Evolutionary conservation across 2,797 vertebrate species (phyloP), one percentile per base, ranked within the genome.

Genomic region (Phrynocephalus guinanensis): DNA sequence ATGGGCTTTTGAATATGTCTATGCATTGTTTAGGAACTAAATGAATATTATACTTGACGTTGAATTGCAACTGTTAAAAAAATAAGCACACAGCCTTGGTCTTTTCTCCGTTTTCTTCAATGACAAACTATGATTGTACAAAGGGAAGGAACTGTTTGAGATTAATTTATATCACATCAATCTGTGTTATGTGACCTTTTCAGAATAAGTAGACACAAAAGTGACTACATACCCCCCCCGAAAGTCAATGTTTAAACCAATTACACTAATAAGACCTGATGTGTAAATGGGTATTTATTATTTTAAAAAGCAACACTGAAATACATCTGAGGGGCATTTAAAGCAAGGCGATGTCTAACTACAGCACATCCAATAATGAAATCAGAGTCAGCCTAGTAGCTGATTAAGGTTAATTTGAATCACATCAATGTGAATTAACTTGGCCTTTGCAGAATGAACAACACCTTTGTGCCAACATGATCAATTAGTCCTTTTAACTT

Each of bases 331-430:
- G 83, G 94, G 93, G 88, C 94, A 96, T 96, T 94, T 92, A 95
- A 94, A 97, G 93, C 93, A 90, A 95, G 93, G 91, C 93, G 93
- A 95, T 93, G 90, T 94, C 91, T 96, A 96, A 97, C 94, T 96
- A 95, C 92, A 95, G 81, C 93, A 93, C 95, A 97, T 94, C 93
- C 94, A 95, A 93, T 95, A 95, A 96, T 95, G 93, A 96, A 96
- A 97, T 97, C 95, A 93, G 94, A 95, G 93, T 92, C 95, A 95
- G 93, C 91, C 94, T 94, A 94, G 95, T 93, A 95, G 94, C 95
- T 97, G 96, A 97, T 97, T 97, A 97, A 96, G 95, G 96, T 97
- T 97, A 97, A 97, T 97, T 97, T 97, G 95, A 97, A 96, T 97
- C 96, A 96, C 95, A 97, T 97, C 96, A 96, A 96, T 97, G 95